Evolutionary conservation across 2,888 invertebrate genomes (phyloP).

Genomic region (Zelleria hepariella): DNA sequence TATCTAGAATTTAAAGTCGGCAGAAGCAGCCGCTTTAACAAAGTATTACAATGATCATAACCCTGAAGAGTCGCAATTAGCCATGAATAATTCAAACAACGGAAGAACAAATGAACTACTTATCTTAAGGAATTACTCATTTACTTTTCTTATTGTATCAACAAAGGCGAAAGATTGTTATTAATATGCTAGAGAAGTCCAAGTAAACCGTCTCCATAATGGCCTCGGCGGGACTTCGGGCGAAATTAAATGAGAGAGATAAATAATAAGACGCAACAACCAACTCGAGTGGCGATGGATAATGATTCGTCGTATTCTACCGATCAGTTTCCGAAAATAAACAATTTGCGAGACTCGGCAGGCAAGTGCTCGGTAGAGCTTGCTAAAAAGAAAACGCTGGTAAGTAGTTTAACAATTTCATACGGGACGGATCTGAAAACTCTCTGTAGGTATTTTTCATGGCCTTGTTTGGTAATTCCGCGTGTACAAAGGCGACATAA

Average conservation of each 20-base stretch:
- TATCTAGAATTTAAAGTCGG: not conserved
- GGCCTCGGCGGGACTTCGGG: constrained; percentile 25
- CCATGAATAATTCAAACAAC: constrained; percentile 17
- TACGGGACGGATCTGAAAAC: too few species aligned
- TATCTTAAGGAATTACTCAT: constrained; percentile 26
- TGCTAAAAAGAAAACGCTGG: not conserved
- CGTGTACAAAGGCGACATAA: not conserved
- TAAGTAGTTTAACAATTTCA: too few species aligned
- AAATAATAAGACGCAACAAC: constrained; percentile 10
- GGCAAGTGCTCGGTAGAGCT: not conserved
- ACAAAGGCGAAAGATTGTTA: constrained; percentile 29
- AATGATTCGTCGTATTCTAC: not conserved
- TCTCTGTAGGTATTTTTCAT: too few species aligned
- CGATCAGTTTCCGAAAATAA: not conserved
- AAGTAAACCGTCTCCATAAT: constrained; percentile 25
- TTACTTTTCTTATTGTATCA: constrained; percentile 21
- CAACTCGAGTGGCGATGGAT: not conserved
- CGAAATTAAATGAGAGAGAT: constrained; percentile 21
- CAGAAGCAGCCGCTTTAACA: not conserved
- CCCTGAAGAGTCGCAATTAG: constrained; percentile 13
- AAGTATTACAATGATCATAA: not conserved
- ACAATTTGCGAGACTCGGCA: not conserved
- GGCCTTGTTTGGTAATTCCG: not conserved
- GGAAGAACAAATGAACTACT: constrained; percentile 23
- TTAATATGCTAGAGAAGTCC: constrained; percentile 31